Evolutionary conservation across 2,888 invertebrate species (phyloP).

Genomic region (Scaptomyza polygonia): DNA sequence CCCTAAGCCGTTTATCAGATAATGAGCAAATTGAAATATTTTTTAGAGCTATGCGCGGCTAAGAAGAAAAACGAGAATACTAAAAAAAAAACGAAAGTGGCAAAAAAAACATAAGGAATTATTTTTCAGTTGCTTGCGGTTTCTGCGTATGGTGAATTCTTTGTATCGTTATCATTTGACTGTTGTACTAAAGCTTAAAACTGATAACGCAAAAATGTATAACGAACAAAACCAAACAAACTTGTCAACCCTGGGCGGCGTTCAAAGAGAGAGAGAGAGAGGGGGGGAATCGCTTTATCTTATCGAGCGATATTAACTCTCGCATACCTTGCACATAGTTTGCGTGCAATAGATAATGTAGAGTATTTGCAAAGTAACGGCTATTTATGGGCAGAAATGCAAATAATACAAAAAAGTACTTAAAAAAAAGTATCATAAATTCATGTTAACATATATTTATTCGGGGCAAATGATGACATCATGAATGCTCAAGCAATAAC

Average conservation of each 20-base stretch:
- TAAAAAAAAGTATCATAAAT: constrained; percentile 28
- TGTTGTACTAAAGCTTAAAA: constrained; percentile 47
- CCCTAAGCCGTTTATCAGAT: constrained; percentile 42
- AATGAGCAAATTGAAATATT: constrained; percentile 37
- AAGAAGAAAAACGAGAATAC: constrained; percentile 11
- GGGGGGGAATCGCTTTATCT: constrained; percentile 46
- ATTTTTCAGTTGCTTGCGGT: constrained; percentile 31
- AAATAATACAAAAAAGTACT: constrained; percentile 16
- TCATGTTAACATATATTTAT: constrained; percentile 13
- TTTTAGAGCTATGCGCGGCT: constrained; percentile 30
- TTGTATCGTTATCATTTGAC: constrained; percentile 60
- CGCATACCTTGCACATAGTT: constrained; percentile 43
- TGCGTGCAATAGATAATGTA: constrained; percentile 36
- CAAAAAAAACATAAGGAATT: constrained; percentile 46
- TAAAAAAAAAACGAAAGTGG: constrained; percentile 54
- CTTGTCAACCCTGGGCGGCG: constrained; percentile 11
- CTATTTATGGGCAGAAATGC: constrained; percentile 19
- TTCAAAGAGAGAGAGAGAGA: neutral
- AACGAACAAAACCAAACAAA: constrained; percentile 16
- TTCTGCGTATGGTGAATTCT: constrained; percentile 69
- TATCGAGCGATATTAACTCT: constrained; percentile 48
- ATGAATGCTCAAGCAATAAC: constrained; percentile 19
- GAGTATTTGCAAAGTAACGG: constrained; percentile 27
- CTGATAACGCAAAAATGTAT: constrained; percentile 45
- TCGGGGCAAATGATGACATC: constrained; percentile 19